Conservation (phyloP, 2,797 vertebrate species). For the Sebastes reedi region DNA sequence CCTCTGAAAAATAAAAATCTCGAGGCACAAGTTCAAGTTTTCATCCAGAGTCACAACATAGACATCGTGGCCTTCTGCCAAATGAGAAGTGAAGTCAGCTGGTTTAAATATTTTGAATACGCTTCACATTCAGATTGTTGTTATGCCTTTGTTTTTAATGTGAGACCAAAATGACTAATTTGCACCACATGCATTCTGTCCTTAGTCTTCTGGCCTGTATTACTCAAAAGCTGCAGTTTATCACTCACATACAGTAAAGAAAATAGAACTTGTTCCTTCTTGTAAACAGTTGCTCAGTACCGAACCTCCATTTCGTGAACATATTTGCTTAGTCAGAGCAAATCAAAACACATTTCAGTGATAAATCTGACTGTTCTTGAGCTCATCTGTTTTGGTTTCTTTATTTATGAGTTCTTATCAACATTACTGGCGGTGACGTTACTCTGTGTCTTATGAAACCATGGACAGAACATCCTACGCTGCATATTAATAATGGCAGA, state of each 20-base stretch:
- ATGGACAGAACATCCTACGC: not conserved
- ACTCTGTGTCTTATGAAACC: slow-evolving; percentile 12
- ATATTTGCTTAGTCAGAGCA: not conserved
- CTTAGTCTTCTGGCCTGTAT: not conserved
- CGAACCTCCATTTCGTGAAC: not conserved
- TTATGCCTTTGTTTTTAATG: slow-evolving; percentile 12
- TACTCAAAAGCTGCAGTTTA: not conserved
- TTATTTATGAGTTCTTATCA: not conserved
- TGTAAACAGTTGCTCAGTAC: not conserved
- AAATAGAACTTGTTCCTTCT: not conserved
- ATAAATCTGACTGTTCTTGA: not conserved
- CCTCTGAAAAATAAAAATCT: not conserved
- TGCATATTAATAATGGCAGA: slow-evolving; percentile 34
- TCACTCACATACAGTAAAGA: not conserved
- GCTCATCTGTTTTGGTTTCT: not conserved
- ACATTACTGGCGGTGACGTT: not conserved
- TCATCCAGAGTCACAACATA: not conserved
- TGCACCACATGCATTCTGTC: not conserved
- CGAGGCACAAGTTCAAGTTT: slow-evolving; percentile 20
- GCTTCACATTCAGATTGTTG: not conserved
- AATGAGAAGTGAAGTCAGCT: slow-evolving; percentile 27
- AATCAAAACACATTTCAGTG: not conserved
- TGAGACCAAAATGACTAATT: slow-evolving; percentile 3
- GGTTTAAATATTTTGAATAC: slow-evolving; percentile 12
- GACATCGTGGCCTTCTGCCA: slow-evolving; percentile 7